These are phyloP conservation scores for Trissolcus brochymenae DNA, from an alignment of 2,888 invertebrate genomes.

Conservation along the genomic window DNA sequence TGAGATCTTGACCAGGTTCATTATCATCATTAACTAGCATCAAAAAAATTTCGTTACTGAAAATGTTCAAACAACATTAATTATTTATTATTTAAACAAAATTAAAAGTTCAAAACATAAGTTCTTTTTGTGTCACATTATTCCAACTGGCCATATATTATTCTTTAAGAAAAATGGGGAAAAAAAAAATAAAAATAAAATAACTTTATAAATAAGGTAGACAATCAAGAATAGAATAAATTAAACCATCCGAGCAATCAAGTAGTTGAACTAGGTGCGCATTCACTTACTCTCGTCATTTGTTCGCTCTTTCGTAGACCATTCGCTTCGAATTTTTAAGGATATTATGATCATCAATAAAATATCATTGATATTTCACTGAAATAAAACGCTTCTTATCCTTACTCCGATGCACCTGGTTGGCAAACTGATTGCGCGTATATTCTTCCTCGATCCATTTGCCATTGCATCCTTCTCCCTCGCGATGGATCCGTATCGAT, in stretches of 20 bases:
- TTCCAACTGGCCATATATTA: too few species aligned
- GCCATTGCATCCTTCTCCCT: background rate
- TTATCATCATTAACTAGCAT: background rate
- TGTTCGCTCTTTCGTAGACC: conserved; percentile 42
- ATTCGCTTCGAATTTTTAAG: conserved; percentile 63
- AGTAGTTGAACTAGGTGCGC: conserved; percentile 33
- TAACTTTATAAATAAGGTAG: conserved; percentile 6
- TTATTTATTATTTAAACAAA: too few species aligned
- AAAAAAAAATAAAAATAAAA: background rate
- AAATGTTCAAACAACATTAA: too few species aligned
- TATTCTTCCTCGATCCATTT: background rate
- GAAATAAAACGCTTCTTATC: conserved; percentile 63
- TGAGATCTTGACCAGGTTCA: conserved; percentile 61
- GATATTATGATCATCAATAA: conserved; percentile 66
- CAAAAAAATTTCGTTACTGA: background rate
- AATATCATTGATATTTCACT: conserved; percentile 71
- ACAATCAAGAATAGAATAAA: conserved; percentile 51
- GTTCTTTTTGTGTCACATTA: too few species aligned
- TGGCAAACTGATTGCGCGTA: conserved; percentile 1
- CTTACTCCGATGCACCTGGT: too few species aligned
- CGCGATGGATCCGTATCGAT: background rate
- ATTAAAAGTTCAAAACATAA: too few species aligned
- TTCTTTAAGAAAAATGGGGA: background rate
- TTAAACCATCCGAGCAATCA: conserved; percentile 44
- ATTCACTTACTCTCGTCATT: conserved; percentile 31